Percentiles rank a stretch among this genome's conserved stretches.
Conservation (phyloP, 2,113 vertebrate species). For the Salminus brasiliensis region DNA sequence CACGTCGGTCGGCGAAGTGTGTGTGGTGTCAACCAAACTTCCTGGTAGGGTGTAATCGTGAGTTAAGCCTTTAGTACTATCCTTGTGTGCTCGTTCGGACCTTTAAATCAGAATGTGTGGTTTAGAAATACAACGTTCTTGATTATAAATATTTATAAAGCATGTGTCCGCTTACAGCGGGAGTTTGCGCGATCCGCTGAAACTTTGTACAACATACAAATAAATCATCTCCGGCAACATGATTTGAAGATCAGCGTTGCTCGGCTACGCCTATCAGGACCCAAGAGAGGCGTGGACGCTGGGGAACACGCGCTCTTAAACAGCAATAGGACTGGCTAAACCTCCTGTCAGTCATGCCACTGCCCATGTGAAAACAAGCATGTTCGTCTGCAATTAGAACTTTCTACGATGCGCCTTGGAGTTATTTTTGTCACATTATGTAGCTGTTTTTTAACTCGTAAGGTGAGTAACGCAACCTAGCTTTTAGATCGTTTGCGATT, state of each 20-base stretch:
- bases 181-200: not conserved
- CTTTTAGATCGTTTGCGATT: not conserved
- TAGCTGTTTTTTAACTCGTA: constrained; percentile 33
- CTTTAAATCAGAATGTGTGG: not conserved
- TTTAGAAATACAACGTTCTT: not conserved
- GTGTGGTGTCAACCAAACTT: constrained; percentile 41
- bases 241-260: not conserved
- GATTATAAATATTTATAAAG: not conserved
- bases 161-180: not conserved
- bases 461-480: constrained; percentile 51
- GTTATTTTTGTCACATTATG: constrained; percentile 48
- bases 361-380: not conserved
- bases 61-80: not conserved
- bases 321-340: constrained; percentile 27
- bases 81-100: not conserved
- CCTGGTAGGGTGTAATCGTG: not conserved
- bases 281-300: not conserved
- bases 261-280: not conserved
- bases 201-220: not conserved
- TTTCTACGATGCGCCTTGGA: constrained; percentile 25
- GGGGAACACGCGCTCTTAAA: not conserved
- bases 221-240: not conserved
- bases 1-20: constrained; percentile 21
- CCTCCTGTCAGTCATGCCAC: not conserved
- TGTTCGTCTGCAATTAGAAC: not conserved